These are phyloP conservation scores for Megalops cyprinoides DNA, from an alignment of 2,797 vertebrate genomes.

Conservation along the genomic window DNA sequence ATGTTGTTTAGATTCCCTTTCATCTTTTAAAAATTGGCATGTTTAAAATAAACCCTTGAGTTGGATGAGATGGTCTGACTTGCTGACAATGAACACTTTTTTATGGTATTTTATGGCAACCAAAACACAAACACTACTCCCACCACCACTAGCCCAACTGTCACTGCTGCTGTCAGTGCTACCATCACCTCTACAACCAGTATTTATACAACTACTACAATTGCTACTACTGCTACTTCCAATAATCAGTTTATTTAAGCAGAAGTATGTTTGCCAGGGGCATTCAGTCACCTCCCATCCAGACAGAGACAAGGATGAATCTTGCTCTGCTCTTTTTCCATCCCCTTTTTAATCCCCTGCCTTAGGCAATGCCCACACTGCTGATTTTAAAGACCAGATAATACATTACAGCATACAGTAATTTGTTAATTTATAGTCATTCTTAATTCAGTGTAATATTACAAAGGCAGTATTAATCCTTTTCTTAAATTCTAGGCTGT, in stretches of 20 bases:
- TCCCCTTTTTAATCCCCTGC: slow-evolving; percentile 20
- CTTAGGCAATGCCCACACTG: slow-evolving; percentile 7
- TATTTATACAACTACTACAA: no score
- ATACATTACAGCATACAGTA: slow-evolving; percentile 1
- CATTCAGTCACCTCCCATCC: background rate
- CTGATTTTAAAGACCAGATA: background rate
- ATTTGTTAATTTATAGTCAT: slow-evolving; percentile 31
- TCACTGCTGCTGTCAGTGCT: no score
- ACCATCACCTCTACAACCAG: no score
- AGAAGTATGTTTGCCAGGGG: background rate
- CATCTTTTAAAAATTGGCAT: no score
- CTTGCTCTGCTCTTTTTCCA: background rate
- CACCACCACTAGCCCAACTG: no score
- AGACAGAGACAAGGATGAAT: background rate
- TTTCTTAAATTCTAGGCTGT: slow-evolving; percentile 22
- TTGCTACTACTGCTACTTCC: background rate
- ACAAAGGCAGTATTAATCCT: slow-evolving; percentile 33
- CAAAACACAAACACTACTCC: no score
- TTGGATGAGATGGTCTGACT: no score
- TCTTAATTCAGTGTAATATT: slow-evolving; percentile 27
- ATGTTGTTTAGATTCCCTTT: no score
- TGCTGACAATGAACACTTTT: no score
- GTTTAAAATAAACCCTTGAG: no score
- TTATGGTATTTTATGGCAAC: no score
- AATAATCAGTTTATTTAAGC: background rate